Percentiles rank a stretch among this genome's conserved stretches.
Conservation (phyloP, 2,113 vertebrate species). For the Saguinus imperator region DNA sequence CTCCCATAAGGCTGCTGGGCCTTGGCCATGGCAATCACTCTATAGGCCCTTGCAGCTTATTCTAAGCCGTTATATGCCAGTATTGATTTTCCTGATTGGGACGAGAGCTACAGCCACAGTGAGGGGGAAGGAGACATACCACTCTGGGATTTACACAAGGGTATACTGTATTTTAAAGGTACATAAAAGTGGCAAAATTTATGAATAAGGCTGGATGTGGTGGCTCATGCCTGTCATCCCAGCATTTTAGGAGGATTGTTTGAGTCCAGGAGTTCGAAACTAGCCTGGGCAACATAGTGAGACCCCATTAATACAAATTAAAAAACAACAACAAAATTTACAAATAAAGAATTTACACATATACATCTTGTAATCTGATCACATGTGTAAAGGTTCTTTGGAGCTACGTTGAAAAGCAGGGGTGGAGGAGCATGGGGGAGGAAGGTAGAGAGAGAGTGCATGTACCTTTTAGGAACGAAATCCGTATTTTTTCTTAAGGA, state of each 20-base stretch:
- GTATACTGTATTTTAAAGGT: conserved; percentile 15
- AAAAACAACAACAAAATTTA: no score
- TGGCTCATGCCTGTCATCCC: no score
- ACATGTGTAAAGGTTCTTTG: background rate
- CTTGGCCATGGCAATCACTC: background rate
- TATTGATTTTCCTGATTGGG: background rate
- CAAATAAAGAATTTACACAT: background rate
- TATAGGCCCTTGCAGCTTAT: background rate
- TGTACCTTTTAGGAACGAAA: background rate
- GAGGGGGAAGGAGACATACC: background rate
- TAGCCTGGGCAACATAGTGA: no score
- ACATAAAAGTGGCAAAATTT: background rate
- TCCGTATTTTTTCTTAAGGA: conserved; percentile 35
- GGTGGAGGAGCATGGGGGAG: background rate
- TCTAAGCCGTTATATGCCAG: background rate
- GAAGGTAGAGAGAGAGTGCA: background rate
- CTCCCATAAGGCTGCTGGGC: background rate
- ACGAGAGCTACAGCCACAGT: background rate
- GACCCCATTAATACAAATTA: no score
- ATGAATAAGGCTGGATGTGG: background rate
- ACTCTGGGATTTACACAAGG: background rate
- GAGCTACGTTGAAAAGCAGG: background rate
- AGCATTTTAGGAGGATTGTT: no score
- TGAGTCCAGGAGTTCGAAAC: no score
- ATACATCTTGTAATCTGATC: background rate